Conservation (phyloP, 2,797 vertebrate genomes). For the Hylomyscus alleni region DNA sequence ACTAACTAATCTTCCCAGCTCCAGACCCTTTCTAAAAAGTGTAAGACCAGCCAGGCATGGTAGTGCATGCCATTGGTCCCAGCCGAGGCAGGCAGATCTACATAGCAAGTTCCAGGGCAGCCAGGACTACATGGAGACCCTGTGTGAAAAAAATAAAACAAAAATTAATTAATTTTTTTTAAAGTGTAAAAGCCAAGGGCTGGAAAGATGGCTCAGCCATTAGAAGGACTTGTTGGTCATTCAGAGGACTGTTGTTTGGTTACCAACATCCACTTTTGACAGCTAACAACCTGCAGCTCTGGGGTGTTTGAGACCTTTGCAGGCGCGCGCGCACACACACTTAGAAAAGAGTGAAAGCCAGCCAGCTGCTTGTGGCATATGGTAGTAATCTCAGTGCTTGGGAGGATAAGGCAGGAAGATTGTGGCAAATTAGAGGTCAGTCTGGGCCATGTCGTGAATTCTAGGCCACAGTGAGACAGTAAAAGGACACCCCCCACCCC, state of each 20-base stretch:
- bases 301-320: background rate
- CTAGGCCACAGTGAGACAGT: background rate
- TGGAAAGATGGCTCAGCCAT: background rate
- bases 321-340: background rate
- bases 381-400: background rate
- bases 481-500: too few relatives aligned
- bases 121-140: background rate
- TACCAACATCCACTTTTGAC: background rate
- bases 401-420: background rate
- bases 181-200: background rate
- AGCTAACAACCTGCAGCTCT: background rate
- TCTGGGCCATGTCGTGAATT: background rate
- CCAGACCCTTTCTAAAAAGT: background rate
- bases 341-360: background rate
- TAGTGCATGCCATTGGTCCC: background rate
- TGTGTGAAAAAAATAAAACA: background rate
- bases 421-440: background rate
- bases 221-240: background rate
- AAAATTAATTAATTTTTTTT: background rate
- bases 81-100: background rate
- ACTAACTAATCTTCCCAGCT: background rate
- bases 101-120: background rate
- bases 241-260: background rate
- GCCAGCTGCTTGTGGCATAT: background rate
- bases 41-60: background rate